Base-by-base conservation (phyloP, 2,113 vertebrate genomes). In the Uropsilus gracilis region DNA sequence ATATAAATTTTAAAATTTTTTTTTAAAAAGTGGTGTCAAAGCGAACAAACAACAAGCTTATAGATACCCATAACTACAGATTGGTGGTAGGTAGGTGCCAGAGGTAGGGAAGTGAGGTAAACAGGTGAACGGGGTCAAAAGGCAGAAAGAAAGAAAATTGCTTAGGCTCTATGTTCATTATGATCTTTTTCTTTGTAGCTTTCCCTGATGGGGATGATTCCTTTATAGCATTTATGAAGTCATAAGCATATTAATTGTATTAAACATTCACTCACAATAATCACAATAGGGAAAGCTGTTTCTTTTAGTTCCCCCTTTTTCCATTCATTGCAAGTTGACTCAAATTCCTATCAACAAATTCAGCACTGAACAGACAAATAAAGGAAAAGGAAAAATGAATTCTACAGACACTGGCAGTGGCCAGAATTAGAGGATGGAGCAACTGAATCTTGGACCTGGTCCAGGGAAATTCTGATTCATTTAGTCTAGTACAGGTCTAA, bases 391-490 rank as follows among this genome's bases (percentile, higher is more conserved):
- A 18, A 32, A 17, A 18, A 22, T 37, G 16, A 69, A 69, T 39
- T 34, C 66, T 69, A 10, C 66, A 69, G 66, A 34, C 66, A 39
- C 34, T 39, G 66, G 64, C 64, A 37, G n/a, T 37, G n/a, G 66
- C 66, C 66, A 39, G 66, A 20, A 66, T 16, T 12, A 6, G 64
- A 32, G 30, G 64, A 37, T 20, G 37, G 34, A 68, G 34, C 34
- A 20, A 55, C 53, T 55, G 5, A 90, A 9, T 57, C 48, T 42
- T 89, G 59, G 69, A 69, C 57, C 37, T 90, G 69, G 71, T 37
- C 81, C 13, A 26, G 44, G n/a, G 94, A 84, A 94, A 84, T 92
- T 84, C 57, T 94, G 53, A 75, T 76, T 87, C 75, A 80, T 24
- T 80, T 77, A 22, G 50, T 68, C 44, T 76, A 39, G 81, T 72